phyloP scores from a whole-genome alignment of 2,888 invertebrate genomes.

The Lasioglossum morio region DNA sequence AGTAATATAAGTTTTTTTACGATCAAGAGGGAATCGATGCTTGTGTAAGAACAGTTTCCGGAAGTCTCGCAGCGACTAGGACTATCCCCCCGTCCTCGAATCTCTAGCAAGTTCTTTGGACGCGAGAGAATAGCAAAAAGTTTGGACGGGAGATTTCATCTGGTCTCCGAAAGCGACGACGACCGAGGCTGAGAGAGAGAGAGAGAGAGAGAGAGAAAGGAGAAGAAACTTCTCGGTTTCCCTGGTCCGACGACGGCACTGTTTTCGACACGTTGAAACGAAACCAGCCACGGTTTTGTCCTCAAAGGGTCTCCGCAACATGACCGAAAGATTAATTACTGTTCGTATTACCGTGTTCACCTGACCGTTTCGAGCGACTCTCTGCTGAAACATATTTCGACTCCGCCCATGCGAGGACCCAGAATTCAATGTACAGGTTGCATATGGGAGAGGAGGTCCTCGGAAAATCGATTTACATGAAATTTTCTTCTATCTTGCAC shows the following conservation, averaged over 20 bases:
- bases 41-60: not conserved
- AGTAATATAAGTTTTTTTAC: not conserved
- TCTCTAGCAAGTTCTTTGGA: conserved; percentile 23
- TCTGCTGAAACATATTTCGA: not conserved
- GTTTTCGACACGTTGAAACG: conserved; percentile 42
- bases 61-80: not conserved
- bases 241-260: not conserved
- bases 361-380: not conserved
- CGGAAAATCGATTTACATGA: no score
- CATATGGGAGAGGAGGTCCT: not conserved
- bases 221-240: conserved; percentile 12
- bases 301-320: conserved; percentile 14
- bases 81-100: conserved; percentile 16
- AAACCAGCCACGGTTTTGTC: conserved; percentile 35
- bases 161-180: conserved; percentile 13
- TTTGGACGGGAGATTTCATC: conserved; percentile 42
- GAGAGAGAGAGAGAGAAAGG: no score
- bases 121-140: conserved; percentile 26
- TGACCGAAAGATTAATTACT: conserved; percentile 53
- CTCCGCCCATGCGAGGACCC: not conserved
- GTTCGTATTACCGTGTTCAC: not conserved
- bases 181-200: not conserved
- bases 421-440: not conserved
- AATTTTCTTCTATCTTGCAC: no score
- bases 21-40: conserved; percentile 8